Evolutionary conservation across 30 jellyfish, hydroid and myxozoan species (phyloP), one percentile per base, ranked within the genome.

Genomic region (Aurelia sp.): DNA sequence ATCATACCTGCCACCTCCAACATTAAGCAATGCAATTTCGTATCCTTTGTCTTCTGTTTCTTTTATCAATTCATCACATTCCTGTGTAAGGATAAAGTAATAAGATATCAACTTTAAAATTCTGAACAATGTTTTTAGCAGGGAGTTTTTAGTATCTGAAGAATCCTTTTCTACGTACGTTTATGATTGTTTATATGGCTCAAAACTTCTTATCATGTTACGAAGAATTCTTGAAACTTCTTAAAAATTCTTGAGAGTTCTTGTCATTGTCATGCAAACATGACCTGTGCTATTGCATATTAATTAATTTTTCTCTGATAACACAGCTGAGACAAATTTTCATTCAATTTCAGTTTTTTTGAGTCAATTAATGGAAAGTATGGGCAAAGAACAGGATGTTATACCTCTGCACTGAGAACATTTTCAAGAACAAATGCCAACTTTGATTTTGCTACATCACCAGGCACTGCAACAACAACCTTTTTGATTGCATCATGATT

Each of bases 1-100:
- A 37, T 0, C 15, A 44, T 44, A 76, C 87, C 87, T 76, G 30
- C 90, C 90, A 3, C 77, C 85, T 18, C 96, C 96, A 16, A 76
- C 91, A 23, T 86, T 86, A 10, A 86, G 18, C 12, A 86, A 73
- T 30, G 96, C 96, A 6, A 20, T 62, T 51, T 75, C 96, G 58
- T 75, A 86, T 59, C 96, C 96, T 55, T 53, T 77, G 22, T 66
- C 81, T 69, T 86, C 96, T 33, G 96, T 68, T 33, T 23, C 13
- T 47, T 66, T 74, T 53, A 86, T 75, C 31, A 86, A 86, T 13
- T 86, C 87, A 18, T 76, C 73, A 30, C 96, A 86, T 77, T 86
- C 96, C 71, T 65, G 59, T 52, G 59, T 10, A 21, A 67, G n/a
- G 20, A 19, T 4, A 61, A 61, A 0, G 27, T 11, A 8, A n/a